These are phyloP conservation scores for Cephus runcator DNA, from an alignment of 2,888 invertebrate species.

Conservation along the genomic window DNA sequence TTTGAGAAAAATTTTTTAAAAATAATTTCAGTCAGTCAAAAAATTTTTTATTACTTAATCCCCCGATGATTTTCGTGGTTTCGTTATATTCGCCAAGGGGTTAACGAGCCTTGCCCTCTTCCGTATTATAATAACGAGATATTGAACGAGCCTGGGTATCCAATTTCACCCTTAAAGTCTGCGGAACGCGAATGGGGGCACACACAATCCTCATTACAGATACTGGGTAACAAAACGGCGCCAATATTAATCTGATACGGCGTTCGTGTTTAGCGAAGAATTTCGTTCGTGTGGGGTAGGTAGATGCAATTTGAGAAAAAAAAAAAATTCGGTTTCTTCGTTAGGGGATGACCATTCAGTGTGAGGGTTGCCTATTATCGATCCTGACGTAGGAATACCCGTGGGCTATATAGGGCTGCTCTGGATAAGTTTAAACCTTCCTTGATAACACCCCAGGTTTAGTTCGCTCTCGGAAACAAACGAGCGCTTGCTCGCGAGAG, in stretches of 20 bases:
- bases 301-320: neutral
- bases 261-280: neutral
- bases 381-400: neutral
- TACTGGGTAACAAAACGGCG: neutral
- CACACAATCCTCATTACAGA: constrained; percentile 61
- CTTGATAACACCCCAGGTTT: neutral
- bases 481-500: constrained; percentile 29
- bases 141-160: constrained; percentile 54
- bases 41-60: neutral
- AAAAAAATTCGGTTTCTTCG: neutral
- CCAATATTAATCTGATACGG: neutral
- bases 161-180: constrained; percentile 59
- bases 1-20: neutral
- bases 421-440: neutral
- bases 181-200: constrained; percentile 33
- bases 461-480: constrained; percentile 36
- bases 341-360: neutral
- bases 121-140: constrained; percentile 61
- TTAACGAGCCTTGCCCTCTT: constrained; percentile 55
- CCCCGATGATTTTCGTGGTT: neutral
- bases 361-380: constrained; percentile 6
- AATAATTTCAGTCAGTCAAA: neutral
- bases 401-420: neutral
- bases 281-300: neutral
- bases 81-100: constrained; percentile 25